Evolutionary conservation across 2,113 vertebrate species (phyloP).

Genomic region (Sminthopsis crassicaudata): DNA sequence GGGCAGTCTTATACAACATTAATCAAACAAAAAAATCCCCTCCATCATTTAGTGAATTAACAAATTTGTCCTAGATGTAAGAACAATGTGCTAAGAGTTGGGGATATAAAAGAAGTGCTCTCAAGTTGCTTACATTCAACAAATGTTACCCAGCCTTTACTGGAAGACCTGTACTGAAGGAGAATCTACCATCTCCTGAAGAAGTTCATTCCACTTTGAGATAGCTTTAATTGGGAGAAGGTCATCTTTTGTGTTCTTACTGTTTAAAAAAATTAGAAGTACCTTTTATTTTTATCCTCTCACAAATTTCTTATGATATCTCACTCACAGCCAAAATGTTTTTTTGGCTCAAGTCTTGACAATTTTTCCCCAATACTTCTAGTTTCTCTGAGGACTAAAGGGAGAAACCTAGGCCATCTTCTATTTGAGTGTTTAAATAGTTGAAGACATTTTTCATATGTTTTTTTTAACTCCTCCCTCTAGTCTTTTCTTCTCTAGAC

Average conservation of each 20-base stretch:
- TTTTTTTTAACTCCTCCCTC: too few relatives aligned
- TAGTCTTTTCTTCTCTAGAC: too few relatives aligned
- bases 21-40: neutral
- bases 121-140: neutral
- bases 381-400: neutral
- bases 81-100: neutral
- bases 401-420: neutral
- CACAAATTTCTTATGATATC: neutral
- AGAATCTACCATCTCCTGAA: neutral
- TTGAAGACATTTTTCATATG: too few relatives aligned
- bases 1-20: neutral
- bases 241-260: neutral
- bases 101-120: neutral
- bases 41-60: neutral
- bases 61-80: neutral
- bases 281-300: neutral
- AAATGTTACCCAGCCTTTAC: neutral
- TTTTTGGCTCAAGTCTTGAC: neutral
- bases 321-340: neutral
- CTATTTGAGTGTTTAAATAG: neutral
- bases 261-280: neutral
- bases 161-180: neutral
- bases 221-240: neutral
- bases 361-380: neutral
- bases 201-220: neutral